Evolutionary conservation across 2,888 invertebrate genomes (phyloP), one percentile per base, ranked within the genome.

Genomic region (Latrodectus elegans): DNA sequence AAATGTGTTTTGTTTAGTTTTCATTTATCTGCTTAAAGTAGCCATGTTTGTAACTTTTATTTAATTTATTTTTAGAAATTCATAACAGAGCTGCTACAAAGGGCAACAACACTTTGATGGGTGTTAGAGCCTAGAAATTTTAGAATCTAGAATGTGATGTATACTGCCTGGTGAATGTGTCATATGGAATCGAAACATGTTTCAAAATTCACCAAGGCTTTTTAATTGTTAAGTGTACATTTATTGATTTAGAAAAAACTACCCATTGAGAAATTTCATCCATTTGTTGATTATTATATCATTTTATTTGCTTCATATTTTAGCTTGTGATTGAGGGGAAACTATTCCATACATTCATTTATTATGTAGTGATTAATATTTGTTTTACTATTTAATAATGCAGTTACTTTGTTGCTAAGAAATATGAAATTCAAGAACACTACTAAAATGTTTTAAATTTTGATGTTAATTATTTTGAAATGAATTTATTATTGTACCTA

Each of bases 51-150:
- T 60, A 60, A 60, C 60, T 60, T 60, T 12, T 60, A 6, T 4
- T 60, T 26, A 52, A 38, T 71, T 72, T 53, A 8, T 38, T 76
- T 76, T 38, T 67, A 86, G 86, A 76, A 52, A 74, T 86, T 86
- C 67, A 81, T 86, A 60, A 86, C 86, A 81, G 86, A 86, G 81
- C 86, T 86, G 76, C 65, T 86, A 65, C 86, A 86, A 38, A 76
- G 86, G 71, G 80, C 81, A 52, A 72, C 86, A 65, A 86, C 86
- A 10, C 86, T 86, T 86, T 86, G 86, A 86, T 81, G 22, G 76
- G 81, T 74, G 64, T 22, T 85, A 52, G 22, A 70, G 53, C 55
- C 17, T 85, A 85, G 85, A 60, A 64, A 71, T 80, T 86, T 84
- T 84, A 84, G 77, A 72, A 72, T 64, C 49, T 76, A 76, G 75